Base-by-base conservation (phyloP, 1,140 invertebrate species). In the Aphelenchoides besseyi region DNA sequence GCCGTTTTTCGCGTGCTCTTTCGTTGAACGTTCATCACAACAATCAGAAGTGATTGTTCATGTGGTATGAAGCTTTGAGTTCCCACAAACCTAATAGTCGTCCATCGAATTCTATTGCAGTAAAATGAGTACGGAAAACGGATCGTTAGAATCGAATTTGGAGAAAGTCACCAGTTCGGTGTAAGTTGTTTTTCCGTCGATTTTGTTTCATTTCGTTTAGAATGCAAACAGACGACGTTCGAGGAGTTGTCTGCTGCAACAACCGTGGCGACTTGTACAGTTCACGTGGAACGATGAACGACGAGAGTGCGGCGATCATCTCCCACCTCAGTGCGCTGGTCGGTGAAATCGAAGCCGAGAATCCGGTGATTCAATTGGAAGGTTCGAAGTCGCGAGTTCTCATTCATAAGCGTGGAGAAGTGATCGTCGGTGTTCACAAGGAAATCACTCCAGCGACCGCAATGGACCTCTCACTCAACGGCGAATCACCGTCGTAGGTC, bases 321-420 rank as follows among this genome's bases (percentile, higher is more conserved):
- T 59, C 55, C 12, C 55, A 59, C 18, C 18, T 59, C 5, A 8
- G 5, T 8, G 23, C 18, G 55, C 55, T 59, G 55, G 55, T 59
- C 18, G 55, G 55, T 12, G 5, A 59, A 33, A 5, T 59, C 55
- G 55, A 59, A 33, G 23, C 5, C 55, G 55, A 59, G 55, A 23
- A 59, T 33, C 55, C 55, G 12, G 55, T 59, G 5, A 59, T 59
- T 33, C 55, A 59, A 33, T 23, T 59, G 55, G 55, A 59, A 33
- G 55, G 55, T 23, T 8, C 5, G 18, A 23, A 59, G 5, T 59
- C 55, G 26, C 5, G 55, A 28, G 26, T 59, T 5, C 12, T 59
- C 5, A 59, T 59, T 33, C 55, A 59, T 23, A 59, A 59, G 23
- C 55, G 55, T 8, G 55, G 18, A 5, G 55, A 59, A 8, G 5